phyloP scores from a whole-genome alignment of 2,797 vertebrate species.

The Phataginus tetradactyla region DNA sequence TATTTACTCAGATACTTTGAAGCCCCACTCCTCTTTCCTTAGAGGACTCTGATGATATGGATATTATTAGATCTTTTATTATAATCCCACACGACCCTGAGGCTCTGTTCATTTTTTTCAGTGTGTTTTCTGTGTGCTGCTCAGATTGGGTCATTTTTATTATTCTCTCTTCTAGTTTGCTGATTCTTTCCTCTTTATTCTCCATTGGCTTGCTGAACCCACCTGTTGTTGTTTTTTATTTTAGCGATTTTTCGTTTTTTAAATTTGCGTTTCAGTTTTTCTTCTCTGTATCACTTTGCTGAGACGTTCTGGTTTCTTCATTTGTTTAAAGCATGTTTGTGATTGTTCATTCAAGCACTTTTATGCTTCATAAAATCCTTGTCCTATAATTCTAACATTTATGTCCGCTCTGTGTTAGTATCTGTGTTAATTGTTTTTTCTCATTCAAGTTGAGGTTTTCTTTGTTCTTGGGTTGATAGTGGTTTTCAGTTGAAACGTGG shows the following conservation, averaged over 20 bases:
- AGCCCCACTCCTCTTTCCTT: not conserved
- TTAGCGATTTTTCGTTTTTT: conserved; percentile 1
- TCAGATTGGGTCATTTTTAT: not conserved
- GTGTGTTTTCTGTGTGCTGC: not conserved
- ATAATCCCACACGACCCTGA: not conserved
- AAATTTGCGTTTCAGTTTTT: not conserved
- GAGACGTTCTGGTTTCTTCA: not conserved
- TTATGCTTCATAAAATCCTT: not conserved
- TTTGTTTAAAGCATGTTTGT: not conserved
- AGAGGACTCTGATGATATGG: not conserved
- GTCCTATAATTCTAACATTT: not conserved
- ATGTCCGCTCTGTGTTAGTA: not conserved
- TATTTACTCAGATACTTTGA: not conserved
- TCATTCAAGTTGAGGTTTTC: not conserved
- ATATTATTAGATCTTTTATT: conserved; percentile 14
- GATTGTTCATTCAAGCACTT: not conserved
- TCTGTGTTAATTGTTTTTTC: not conserved
- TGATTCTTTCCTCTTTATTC: not conserved
- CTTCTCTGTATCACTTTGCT: not conserved
- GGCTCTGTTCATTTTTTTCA: not conserved
- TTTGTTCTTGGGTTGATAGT: not conserved
- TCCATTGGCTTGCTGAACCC: not conserved
- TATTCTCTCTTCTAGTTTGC: not conserved
- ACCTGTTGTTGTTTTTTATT: not conserved
- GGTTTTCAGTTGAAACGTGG: not conserved